These are phyloP conservation scores for Streblospio benedicti DNA, from an alignment of 1,140 invertebrate genomes.

Conservation along the genomic window DNA sequence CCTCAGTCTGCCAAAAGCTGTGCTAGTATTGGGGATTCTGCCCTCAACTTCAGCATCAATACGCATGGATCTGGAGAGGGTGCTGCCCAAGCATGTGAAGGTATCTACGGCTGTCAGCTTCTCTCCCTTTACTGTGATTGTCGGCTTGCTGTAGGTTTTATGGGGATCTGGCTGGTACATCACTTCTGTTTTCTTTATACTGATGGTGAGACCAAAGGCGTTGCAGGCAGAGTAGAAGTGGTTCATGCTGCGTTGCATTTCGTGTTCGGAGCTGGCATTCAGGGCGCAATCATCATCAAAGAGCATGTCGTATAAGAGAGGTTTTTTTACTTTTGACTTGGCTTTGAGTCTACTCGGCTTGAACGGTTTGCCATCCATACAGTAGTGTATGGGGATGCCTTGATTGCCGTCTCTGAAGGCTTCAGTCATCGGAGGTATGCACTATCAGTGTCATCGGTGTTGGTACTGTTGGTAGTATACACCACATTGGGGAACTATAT, in stretches of 20 bases:
- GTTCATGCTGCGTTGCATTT: neutral
- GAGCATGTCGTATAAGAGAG: neutral
- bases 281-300: slow-evolving; percentile 16
- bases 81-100: slow-evolving; percentile 1
- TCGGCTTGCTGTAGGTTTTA: neutral
- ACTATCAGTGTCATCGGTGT: no score
- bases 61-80: no score
- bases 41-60: no score
- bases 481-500: no score
- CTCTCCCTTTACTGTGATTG: no score
- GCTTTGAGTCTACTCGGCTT: slow-evolving; percentile 14
- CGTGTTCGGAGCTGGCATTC: neutral
- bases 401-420: slow-evolving; percentile 13
- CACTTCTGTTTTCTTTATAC: slow-evolving; percentile 4
- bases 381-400: slow-evolving; percentile 9
- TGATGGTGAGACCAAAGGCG: neutral
- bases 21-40: no score
- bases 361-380: slow-evolving; percentile 16
- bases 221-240: neutral
- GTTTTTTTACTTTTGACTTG: slow-evolving; percentile 11
- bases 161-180: neutral
- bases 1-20: no score
- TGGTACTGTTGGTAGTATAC: no score
- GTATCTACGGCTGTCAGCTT: neutral
- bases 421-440: slow-evolving; percentile 9